Conservation (phyloP, 2,888 invertebrate species). For the Bedellia somnulentella region DNA sequence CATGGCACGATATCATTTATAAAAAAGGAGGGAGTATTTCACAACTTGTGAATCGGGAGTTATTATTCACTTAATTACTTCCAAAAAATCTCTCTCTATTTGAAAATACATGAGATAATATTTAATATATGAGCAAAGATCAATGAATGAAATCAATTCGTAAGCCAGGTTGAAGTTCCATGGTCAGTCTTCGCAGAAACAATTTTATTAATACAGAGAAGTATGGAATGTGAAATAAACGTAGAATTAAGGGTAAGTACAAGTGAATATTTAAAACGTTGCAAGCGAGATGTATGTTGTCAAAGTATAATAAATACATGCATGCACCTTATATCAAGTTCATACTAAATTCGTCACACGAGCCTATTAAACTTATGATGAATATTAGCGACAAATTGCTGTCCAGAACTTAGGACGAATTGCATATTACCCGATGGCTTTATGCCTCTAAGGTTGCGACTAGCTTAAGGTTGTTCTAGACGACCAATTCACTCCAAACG, state of each 20-base stretch:
- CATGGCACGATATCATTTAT: constrained; percentile 52
- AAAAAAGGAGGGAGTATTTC: constrained; percentile 56
- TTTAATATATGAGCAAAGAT: constrained; percentile 40
- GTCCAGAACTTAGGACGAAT: constrained; percentile 45
- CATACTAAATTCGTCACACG: constrained; percentile 30
- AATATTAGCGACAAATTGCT: constrained; percentile 40
- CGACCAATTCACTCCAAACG: constrained; percentile 75
- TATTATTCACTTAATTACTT: constrained; percentile 17
- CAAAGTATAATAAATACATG: no score
- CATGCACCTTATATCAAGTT: constrained; percentile 18
- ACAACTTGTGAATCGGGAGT: constrained; percentile 33
- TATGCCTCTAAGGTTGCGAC: not conserved
- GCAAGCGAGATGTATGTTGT: not conserved
- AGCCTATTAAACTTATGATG: constrained; percentile 27
- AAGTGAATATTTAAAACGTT: not conserved
- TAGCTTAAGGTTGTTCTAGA: constrained; percentile 1
- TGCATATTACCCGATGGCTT: not conserved
- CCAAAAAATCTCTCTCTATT: constrained; percentile 15
- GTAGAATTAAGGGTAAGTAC: constrained; percentile 10
- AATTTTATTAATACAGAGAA: constrained; percentile 31
- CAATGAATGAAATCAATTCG: constrained; percentile 28
- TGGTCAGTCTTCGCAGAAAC: constrained; percentile 53
- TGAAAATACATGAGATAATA: constrained; percentile 17
- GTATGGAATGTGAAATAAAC: constrained; percentile 35
- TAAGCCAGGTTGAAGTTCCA: constrained; percentile 35